phyloP scores from a whole-genome alignment of 2,113 vertebrate genomes.

The Heptranchias perlo region DNA sequence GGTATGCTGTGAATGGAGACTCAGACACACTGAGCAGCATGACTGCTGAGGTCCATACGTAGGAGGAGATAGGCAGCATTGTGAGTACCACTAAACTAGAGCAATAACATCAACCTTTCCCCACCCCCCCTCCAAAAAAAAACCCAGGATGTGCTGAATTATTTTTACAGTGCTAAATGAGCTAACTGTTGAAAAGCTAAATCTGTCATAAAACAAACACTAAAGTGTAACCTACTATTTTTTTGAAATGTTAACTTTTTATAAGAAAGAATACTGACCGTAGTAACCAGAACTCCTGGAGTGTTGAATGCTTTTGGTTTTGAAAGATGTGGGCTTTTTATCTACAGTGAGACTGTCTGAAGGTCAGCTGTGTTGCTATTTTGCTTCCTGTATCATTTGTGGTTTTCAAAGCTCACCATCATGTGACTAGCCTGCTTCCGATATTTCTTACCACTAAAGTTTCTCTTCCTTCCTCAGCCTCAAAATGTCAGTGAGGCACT shows the following conservation, averaged over 20 bases:
- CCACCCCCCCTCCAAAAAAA: neutral
- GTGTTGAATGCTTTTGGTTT: neutral
- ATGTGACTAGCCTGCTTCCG: constrained; percentile 21
- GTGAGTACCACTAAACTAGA: neutral
- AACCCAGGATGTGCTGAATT: neutral
- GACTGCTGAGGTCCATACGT: neutral
- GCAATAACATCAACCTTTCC: neutral
- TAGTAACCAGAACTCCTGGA: neutral
- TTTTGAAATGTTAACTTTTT: neutral
- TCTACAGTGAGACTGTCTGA: neutral
- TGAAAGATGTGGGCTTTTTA: constrained; percentile 2
- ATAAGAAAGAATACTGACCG: neutral
- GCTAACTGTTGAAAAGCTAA: neutral
- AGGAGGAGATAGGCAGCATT: neutral
- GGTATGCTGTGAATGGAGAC: neutral
- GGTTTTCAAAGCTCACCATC: neutral
- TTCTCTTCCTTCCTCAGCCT: constrained; percentile 21
- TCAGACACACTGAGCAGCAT: neutral
- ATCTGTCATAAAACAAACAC: neutral
- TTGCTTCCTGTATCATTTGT: constrained; percentile 27
- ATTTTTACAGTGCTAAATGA: neutral
- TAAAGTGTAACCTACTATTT: neutral
- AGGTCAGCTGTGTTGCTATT: constrained; percentile 30
- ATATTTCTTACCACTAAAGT: constrained; percentile 26
- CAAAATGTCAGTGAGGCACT: neutral